Conservation (phyloP, 2,888 invertebrate species). For the Pteria penguin region DNA sequence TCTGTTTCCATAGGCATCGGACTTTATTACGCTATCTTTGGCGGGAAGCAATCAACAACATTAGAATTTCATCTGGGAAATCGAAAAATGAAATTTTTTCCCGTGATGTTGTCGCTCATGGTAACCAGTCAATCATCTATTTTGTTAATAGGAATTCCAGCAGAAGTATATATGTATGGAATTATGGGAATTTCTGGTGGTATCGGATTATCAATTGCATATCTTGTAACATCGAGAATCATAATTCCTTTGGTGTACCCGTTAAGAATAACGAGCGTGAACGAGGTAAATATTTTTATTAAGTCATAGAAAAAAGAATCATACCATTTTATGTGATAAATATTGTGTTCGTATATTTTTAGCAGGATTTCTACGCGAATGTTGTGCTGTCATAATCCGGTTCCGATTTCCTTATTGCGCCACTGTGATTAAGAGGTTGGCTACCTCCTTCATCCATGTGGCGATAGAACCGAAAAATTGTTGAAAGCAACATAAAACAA, state of each 20-base stretch:
- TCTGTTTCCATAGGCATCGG: constrained; percentile 12
- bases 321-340: no score
- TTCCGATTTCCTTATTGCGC: no score
- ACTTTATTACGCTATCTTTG: constrained; percentile 8
- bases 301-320: no score
- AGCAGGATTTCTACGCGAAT: no score
- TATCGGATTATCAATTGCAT: constrained; percentile 9
- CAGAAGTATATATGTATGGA: constrained; percentile 16
- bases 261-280: constrained; percentile 14
- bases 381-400: no score
- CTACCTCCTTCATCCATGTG: no score
- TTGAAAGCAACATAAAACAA: no score
- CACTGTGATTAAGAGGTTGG: no score
- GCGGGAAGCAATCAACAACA: constrained; percentile 5
- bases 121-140: constrained; percentile 21
- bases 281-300: not conserved
- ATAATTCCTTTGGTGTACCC: constrained; percentile 12
- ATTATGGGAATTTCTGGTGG: not conserved
- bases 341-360: not conserved
- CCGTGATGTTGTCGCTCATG: constrained; percentile 20
- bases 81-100: constrained; percentile 8
- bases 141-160: constrained; percentile 17
- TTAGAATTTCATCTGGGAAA: constrained; percentile 20
- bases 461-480: no score
- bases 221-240: not conserved